These are phyloP conservation scores for Gymnogyps californianus DNA, from an alignment of 2,113 vertebrate genomes.

Conservation along the genomic window DNA sequence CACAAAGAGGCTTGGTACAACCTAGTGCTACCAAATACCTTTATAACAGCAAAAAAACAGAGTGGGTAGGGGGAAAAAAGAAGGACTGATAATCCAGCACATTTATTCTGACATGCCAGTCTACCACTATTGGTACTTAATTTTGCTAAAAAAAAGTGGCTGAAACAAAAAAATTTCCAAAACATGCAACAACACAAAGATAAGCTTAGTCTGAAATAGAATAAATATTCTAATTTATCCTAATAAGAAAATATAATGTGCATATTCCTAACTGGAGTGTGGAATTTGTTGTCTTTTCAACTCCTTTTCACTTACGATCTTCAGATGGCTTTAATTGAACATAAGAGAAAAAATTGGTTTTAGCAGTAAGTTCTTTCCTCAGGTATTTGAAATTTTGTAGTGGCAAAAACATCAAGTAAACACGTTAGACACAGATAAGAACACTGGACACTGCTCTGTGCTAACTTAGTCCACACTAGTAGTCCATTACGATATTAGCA, in stretches of 20 bases:
- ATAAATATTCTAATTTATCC: background rate
- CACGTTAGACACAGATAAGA: background rate
- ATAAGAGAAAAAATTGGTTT: background rate
- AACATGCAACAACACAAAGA: background rate
- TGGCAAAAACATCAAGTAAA: background rate
- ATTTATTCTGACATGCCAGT: background rate
- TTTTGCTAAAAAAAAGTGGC: background rate
- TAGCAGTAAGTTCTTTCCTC: background rate
- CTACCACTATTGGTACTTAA: background rate
- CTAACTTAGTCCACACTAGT: background rate
- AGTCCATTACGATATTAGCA: background rate
- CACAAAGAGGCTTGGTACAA: conserved; percentile 90
- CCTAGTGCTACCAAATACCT: conserved; percentile 90
- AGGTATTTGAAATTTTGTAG: background rate
- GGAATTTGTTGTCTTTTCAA: background rate
- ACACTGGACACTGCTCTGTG: background rate
- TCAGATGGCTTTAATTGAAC: background rate
- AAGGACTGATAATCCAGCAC: background rate
- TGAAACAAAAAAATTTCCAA: background rate
- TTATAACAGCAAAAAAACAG: conserved; percentile 20
- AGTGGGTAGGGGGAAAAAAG: background rate
- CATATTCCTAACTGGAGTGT: background rate
- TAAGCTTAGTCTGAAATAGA: background rate
- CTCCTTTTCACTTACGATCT: background rate
- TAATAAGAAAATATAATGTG: background rate